A percentile compares a stretch with the other conserved stretches of the same genome.
phyloP scores from a whole-genome alignment of 2,797 vertebrate genomes.

The Moxostoma hubbsi region DNA sequence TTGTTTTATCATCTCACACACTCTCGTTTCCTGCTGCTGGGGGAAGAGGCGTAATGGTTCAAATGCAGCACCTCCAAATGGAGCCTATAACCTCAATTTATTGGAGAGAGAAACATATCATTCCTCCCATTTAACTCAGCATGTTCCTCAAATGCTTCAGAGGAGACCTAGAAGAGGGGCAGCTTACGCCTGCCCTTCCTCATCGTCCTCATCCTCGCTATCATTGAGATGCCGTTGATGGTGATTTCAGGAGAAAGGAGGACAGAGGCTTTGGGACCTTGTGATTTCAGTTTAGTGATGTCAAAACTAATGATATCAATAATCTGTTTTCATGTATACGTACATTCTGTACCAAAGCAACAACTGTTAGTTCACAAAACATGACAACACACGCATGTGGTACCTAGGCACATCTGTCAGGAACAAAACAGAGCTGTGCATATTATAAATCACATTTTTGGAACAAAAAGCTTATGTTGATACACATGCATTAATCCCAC shows the following conservation, averaged over 20 bases:
- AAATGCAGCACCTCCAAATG: conserved; percentile 70
- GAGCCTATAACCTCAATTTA: conserved; percentile 64
- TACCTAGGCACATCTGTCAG: background rate
- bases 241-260: conserved; percentile 41
- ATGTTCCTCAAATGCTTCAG: conserved; percentile 31
- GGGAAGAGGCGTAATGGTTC: conserved; percentile 77
- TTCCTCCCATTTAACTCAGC: conserved; percentile 39
- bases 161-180: conserved; percentile 7
- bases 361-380: background rate
- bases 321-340: conserved; percentile 8
- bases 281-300: conserved; percentile 29
- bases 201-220: conserved; percentile 38
- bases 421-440: conserved; percentile 21
- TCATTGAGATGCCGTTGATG: background rate
- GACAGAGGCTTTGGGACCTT: conserved; percentile 37
- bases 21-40: conserved; percentile 72
- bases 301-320: conserved; percentile 46
- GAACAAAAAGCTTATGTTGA: background rate
- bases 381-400: background rate
- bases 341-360: background rate
- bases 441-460: conserved; percentile 12
- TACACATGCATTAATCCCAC: background rate
- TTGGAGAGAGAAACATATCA: conserved; percentile 47
- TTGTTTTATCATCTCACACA: conserved; percentile 75
- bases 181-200: conserved; percentile 23